These are phyloP conservation scores for Myzus persicae DNA, from an alignment of 1,140 invertebrate genomes.

Conservation along the genomic window DNA sequence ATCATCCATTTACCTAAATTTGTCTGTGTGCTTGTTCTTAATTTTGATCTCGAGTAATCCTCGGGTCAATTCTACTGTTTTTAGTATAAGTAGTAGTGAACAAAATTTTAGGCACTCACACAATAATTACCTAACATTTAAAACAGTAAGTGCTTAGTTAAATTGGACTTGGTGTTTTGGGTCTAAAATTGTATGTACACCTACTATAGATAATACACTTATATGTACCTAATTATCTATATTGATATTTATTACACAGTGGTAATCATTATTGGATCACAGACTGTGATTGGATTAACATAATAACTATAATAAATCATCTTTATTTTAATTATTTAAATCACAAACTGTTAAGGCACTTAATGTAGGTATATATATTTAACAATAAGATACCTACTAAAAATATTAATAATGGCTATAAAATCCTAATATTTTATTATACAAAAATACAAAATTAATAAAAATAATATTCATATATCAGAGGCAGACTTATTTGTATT, in stretches of 20 bases:
- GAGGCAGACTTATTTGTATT: slow-evolving; percentile 44
- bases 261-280: not conserved
- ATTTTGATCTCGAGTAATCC: no score
- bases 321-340: slow-evolving; percentile 12
- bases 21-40: no score
- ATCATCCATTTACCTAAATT: no score
- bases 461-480: slow-evolving; percentile 30
- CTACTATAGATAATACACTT: not conserved
- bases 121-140: no score
- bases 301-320: slow-evolving; percentile 6
- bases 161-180: not conserved
- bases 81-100: no score
- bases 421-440: slow-evolving; percentile 46
- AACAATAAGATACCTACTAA: not conserved
- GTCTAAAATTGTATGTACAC: not conserved
- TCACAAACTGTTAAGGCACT: slow-evolving; percentile 42
- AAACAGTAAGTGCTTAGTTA: no score
- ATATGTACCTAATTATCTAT: no score
- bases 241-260: not conserved
- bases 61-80: no score
- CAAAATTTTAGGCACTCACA: no score
- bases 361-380: not conserved
- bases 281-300: no score
- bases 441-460: slow-evolving; percentile 55
- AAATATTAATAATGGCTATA: not conserved